These are phyloP conservation scores for Amphipyra berbera DNA, from an alignment of 2,888 invertebrate genomes.

Conservation along the genomic window DNA sequence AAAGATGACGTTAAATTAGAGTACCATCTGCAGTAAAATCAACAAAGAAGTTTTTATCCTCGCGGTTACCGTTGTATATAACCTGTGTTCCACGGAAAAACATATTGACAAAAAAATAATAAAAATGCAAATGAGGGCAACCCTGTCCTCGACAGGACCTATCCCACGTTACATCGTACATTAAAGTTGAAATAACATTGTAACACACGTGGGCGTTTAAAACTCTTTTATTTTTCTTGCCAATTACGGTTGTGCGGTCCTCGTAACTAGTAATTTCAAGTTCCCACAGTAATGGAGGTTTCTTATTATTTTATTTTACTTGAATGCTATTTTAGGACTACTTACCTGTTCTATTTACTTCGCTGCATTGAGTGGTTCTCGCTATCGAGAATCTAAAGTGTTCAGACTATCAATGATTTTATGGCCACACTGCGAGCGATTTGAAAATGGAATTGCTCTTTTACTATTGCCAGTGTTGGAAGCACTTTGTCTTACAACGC, in stretches of 20 bases:
- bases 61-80: slow-evolving; percentile 20
- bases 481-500: background rate
- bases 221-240: slow-evolving; percentile 47
- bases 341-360: slow-evolving; percentile 44
- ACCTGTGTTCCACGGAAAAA: slow-evolving; percentile 35
- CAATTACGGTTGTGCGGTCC: slow-evolving; percentile 55
- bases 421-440: slow-evolving; percentile 22
- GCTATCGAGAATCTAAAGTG: background rate
- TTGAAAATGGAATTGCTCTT: slow-evolving; percentile 10
- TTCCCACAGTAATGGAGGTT: slow-evolving; percentile 43
- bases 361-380: slow-evolving; percentile 7
- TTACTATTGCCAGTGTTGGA: background rate
- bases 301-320: slow-evolving; percentile 41
- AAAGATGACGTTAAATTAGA: slow-evolving; percentile 4
- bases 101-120: slow-evolving; percentile 34
- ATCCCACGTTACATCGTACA: slow-evolving; percentile 30
- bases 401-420: slow-evolving; percentile 11
- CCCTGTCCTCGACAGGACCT: slow-evolving; percentile 17
- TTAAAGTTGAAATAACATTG: slow-evolving; percentile 55
- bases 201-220: slow-evolving; percentile 56
- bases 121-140: slow-evolving; percentile 50
- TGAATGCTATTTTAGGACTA: slow-evolving; percentile 50
- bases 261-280: slow-evolving; percentile 37
- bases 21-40: slow-evolving; percentile 33
- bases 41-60: slow-evolving; percentile 35